Base-by-base conservation (phyloP, 2,888 invertebrate genomes). In the Andricus quercusramuli region DNA sequence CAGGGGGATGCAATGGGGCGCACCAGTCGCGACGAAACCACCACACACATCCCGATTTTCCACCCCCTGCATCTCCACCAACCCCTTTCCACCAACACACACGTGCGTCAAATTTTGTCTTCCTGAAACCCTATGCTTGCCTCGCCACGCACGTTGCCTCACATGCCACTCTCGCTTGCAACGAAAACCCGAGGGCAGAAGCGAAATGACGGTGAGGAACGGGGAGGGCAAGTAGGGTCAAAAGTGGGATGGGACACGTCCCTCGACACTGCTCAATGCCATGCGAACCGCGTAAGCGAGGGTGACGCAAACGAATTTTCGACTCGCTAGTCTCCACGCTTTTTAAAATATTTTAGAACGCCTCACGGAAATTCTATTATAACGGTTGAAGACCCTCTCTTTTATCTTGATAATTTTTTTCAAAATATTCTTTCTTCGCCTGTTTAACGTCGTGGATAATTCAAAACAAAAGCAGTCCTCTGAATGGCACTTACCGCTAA, bases 241-340 rank as follows among this genome's bases (percentile, higher is more conserved):
- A 22, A 62, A 68, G 25, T 9, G 67, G 47, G 25, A 47, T 68
- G 68, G 22, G 44, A 68, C 22, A 47, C 29, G 47, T 68, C 68
- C 47, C 68, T 47, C 68, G 68, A 25, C 68, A 68, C 47, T 68
- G 68, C 25, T 47, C 68, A 47, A 68, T 68, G 68, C 20, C 68
- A 68, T 68, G 47, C 68, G 44, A 68, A 68, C 68, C 47, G 68
- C 68, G 77, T 62, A 77, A 77, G 62, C 59, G 77, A 77, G 77
- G 59, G 77, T 81, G 81, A 81, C 80, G 81, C 79, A 79, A 79
- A 83, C 79, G 81, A 83, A 79, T 76, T 79, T 79, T 78, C 56
- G 17, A 68, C 41, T 25, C 32, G 37, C 64, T 62, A 41, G 77
- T 68, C 68, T 68, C 68, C 29, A 47, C 22, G 29, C 25, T 68